Conservation (phyloP, 2,797 vertebrate species). For the Synaphobranchus kaupii region DNA sequence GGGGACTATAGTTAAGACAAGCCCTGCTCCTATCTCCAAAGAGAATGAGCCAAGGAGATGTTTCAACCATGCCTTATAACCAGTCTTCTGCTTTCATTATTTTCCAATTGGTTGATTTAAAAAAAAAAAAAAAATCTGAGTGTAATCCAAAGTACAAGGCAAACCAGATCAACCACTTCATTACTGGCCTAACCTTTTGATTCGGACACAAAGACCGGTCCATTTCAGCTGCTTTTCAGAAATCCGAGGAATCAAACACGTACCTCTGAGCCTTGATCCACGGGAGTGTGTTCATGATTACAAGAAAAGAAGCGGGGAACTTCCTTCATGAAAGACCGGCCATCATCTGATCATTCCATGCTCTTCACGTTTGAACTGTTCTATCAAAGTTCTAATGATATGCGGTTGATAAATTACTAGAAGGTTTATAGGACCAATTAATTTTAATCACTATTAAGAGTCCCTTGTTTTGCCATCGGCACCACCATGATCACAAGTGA, state of each 20-base stretch:
- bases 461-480: slow-evolving; percentile 57
- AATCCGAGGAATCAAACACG: background rate
- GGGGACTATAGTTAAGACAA: background rate
- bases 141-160: background rate
- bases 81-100: slow-evolving; percentile 61
- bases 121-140: slow-evolving; percentile 15
- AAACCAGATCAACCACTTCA: background rate
- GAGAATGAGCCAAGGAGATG: slow-evolving; percentile 27
- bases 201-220: background rate
- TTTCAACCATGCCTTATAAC: slow-evolving; percentile 65
- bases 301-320: background rate
- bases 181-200: background rate
- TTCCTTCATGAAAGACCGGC: background rate
- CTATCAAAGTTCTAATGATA: slow-evolving; percentile 6
- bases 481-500: background rate
- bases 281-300: background rate
- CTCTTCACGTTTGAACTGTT: background rate
- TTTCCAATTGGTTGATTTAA: slow-evolving; percentile 30
- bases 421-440: slow-evolving; percentile 50
- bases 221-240: background rate
- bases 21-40: background rate
- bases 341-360: background rate
- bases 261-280: background rate
- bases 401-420: background rate
- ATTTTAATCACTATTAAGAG: slow-evolving; percentile 74